Evolutionary conservation across 2,797 vertebrate species (phyloP), one percentile per base, ranked within the genome.

Genomic region (Enteromius anoplus): DNA sequence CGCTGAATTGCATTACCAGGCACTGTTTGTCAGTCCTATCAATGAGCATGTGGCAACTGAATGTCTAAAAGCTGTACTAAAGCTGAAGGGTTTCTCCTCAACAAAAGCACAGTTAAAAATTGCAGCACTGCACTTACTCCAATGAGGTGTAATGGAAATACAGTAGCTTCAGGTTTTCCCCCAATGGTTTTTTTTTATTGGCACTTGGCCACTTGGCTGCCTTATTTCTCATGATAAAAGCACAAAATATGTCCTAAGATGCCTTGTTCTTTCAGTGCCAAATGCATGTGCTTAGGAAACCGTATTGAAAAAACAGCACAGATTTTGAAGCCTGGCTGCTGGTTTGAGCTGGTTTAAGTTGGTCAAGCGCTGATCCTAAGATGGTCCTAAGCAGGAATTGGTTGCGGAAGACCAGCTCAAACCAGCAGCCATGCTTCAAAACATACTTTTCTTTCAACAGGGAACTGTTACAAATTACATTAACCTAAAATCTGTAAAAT

Each of bases 1-100:
- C 84, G 75, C 73, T 77, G 77, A 86, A 85, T 86, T 86, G 87
- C 88, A 89, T 89, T 89, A 89, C 81, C 80, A 70, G 82, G 70
- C 77, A 69, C 72, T n/a, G 60, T 84, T 55, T 78, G 85, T 88
- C 82, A 85, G 78, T 81, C 73, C 73, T 72, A 85, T 90, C 84
- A 84, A 84, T 84, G 69, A 71, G 75, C 75, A 65, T 65, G 51
- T 75, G 78, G 81, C 69, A 55, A 80, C 45, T 81, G 42, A 66
- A 65, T 55, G 49, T 68, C 75, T 73, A 78, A 23, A 70, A 66
- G 34, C 62, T 32, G 14, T 66, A 51, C 47, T 32, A 72, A 75
- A 80, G 86, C 85, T 80, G 79, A 82, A 79, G 80, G 87, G 82
- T 65, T 78, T 78, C 45, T 72, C 34, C 29, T 32, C 45, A 77